These are phyloP conservation scores for Phyllotreta striolata DNA, from an alignment of 2,888 invertebrate genomes.

Conservation along the genomic window DNA sequence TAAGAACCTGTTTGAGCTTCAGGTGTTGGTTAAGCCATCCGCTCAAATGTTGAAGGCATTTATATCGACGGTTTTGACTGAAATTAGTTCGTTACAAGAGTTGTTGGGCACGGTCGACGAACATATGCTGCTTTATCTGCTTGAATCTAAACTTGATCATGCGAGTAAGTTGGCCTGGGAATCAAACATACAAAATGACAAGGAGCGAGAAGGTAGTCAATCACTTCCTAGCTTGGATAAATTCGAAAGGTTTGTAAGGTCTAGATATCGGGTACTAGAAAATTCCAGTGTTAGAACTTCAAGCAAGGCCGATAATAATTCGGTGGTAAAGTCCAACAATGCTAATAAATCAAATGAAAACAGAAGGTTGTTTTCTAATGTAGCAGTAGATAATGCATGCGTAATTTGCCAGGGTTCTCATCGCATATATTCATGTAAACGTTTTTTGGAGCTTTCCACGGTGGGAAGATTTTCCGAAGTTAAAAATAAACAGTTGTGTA, in stretches of 20 bases:
- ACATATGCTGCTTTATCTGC: background rate
- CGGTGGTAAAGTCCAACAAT: too few species aligned
- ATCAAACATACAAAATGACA: too few species aligned
- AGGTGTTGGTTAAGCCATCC: conserved; percentile 25
- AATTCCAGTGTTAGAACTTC: too few species aligned
- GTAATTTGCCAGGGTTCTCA: background rate
- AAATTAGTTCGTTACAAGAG: conserved; percentile 9
- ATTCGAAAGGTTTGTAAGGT: too few species aligned
- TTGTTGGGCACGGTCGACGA: too few species aligned
- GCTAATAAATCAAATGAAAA: too few species aligned
- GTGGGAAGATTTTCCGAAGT: conserved; percentile 9
- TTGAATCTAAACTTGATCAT: conserved; percentile 11
- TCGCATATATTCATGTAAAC: background rate
- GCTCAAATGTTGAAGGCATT: conserved; percentile 15
- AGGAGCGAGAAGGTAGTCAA: too few species aligned
- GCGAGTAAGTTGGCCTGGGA: conserved; percentile 3
- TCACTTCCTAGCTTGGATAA: too few species aligned
- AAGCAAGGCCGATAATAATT: too few species aligned
- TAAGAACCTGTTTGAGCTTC: conserved; percentile 31
- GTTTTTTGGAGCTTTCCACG: background rate
- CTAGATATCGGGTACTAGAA: too few species aligned
- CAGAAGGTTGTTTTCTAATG: too few species aligned
- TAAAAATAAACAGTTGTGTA: conserved; percentile 6
- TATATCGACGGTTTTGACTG: conserved; percentile 23
- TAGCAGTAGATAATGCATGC: background rate